Conservation (phyloP, 1,140 invertebrate species). For the Cyclina sinensis region DNA sequence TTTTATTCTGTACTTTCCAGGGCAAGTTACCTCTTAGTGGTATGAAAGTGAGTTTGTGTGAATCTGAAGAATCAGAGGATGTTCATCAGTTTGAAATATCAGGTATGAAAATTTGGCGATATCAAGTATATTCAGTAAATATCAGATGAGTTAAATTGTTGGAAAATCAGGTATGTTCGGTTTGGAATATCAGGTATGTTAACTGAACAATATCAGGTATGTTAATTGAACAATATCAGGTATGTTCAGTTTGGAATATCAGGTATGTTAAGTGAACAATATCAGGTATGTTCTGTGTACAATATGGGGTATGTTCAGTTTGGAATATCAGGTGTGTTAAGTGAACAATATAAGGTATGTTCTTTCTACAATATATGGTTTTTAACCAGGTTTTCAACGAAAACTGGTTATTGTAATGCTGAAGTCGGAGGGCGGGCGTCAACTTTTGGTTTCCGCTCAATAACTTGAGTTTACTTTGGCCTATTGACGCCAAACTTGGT, state of each 20-base stretch:
- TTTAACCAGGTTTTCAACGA: no score
- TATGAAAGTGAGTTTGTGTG: constrained; percentile 92
- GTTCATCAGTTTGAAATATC: constrained; percentile 97
- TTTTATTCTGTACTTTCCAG: constrained; percentile 87
- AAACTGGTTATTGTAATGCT: no score
- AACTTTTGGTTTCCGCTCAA: no score
- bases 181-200: not conserved
- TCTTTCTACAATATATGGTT: no score
- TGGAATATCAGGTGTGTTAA: not conserved
- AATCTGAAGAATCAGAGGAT: constrained; percentile 91
- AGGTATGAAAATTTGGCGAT: constrained; percentile 86
- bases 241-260: not conserved
- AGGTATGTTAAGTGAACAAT: not conserved
- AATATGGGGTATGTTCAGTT: not conserved
- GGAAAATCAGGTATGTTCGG: not conserved
- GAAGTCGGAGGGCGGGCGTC: no score
- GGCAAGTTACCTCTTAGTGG: constrained; percentile 96
- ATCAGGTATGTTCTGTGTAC: not conserved
- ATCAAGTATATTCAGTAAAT: not conserved
- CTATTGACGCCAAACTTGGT: no score
- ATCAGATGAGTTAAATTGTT: no score
- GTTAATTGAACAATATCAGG: not conserved
- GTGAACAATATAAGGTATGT: no score
- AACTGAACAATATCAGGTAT: no score
- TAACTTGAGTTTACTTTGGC: no score